These are phyloP conservation scores for Centropus unirufus DNA, from an alignment of 2,113 vertebrate genomes.

Conservation along the genomic window DNA sequence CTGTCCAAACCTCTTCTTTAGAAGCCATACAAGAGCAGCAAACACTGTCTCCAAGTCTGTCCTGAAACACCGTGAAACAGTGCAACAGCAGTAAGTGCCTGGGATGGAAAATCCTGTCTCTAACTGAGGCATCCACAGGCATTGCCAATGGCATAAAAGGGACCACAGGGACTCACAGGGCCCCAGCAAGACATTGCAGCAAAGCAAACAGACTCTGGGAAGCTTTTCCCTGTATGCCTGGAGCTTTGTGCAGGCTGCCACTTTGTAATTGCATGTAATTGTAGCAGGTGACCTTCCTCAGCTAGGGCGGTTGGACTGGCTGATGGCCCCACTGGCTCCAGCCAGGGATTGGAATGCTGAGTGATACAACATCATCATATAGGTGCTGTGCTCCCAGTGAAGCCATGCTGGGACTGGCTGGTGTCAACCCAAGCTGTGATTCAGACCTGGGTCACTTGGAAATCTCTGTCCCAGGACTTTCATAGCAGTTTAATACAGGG, in stretches of 20 bases:
- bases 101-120: not conserved
- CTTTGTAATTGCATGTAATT: not conserved
- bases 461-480: not conserved
- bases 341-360: rapidly evolving
- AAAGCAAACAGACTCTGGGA: not conserved
- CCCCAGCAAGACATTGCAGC: not conserved
- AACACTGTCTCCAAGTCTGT: not conserved
- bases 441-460: not conserved
- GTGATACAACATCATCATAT: rapidly evolving
- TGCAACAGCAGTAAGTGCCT: not conserved
- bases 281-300: not conserved
- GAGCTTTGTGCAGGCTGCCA: not conserved
- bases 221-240: not conserved
- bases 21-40: not conserved
- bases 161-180: not conserved
- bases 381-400: rapidly evolving
- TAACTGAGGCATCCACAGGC: not conserved
- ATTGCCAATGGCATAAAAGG: not conserved
- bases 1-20: not conserved
- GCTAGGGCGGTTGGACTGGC: not conserved
- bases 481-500: not conserved
- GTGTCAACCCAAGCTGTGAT: not conserved
- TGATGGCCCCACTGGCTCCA: not conserved
- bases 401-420: rapidly evolving
- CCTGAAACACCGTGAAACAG: not conserved